These are phyloP conservation scores for Promerops cafer DNA, from an alignment of 2,113 vertebrate genomes.

Conservation along the genomic window DNA sequence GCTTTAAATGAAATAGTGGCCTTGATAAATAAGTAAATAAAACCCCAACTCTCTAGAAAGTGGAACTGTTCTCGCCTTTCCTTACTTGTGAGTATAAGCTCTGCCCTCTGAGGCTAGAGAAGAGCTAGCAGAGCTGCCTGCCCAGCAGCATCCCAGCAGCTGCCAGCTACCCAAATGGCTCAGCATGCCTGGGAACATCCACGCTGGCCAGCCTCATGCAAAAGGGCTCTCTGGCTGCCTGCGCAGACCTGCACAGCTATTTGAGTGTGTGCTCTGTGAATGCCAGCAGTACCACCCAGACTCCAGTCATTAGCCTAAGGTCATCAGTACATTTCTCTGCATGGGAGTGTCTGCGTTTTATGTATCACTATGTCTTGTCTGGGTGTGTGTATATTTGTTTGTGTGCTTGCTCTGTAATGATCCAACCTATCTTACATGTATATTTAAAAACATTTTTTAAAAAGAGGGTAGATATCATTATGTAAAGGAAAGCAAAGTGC, in stretches of 20 bases:
- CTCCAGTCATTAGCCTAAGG: constrained; percentile 18
- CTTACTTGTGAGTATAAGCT: accelerated
- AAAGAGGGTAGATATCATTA: background rate
- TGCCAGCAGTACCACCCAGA: background rate
- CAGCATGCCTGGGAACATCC: background rate
- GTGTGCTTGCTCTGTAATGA: background rate
- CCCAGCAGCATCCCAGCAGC: background rate
- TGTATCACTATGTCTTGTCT: background rate
- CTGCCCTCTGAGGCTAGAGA: background rate
- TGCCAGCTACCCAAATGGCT: background rate
- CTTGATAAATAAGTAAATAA: background rate
- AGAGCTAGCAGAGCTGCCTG: background rate
- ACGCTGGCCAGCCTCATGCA: accelerated
- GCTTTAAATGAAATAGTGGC: background rate
- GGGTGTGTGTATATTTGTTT: background rate
- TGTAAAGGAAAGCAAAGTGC: background rate
- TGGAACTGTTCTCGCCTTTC: background rate
- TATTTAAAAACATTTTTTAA: background rate
- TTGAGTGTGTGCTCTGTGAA: background rate
- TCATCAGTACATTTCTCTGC: constrained; percentile 2
- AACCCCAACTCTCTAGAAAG: background rate
- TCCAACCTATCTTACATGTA: background rate
- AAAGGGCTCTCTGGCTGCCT: background rate
- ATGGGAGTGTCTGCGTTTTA: constrained; percentile 24
- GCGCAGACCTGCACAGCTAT: background rate